Evolutionary conservation across 2,797 vertebrate species (phyloP).

Genomic region (Buphagus erythrorhynchus): DNA sequence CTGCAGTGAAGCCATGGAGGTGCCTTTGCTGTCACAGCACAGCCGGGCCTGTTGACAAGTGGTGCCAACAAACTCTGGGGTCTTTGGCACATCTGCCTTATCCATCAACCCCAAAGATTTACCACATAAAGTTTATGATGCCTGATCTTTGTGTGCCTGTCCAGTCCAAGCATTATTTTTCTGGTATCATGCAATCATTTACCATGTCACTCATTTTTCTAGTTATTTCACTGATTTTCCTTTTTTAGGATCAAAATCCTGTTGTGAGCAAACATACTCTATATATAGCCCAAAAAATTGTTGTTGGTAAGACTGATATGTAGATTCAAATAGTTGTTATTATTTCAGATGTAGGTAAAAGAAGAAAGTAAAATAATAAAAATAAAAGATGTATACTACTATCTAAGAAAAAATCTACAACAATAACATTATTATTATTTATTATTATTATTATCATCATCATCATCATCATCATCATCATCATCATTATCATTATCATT

Average conservation of each 20-base stretch:
- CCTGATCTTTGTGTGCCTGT: neutral
- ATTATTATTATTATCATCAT: neutral
- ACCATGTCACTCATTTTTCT: neutral
- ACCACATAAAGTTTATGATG: neutral
- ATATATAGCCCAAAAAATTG: neutral
- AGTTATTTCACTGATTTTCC: neutral
- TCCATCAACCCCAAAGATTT: neutral
- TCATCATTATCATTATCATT: no score
- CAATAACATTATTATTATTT: no score
- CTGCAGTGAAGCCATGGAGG: neutral
- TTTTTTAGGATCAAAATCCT: neutral
- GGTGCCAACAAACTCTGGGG: neutral
- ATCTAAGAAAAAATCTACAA: neutral
- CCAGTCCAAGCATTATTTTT: neutral
- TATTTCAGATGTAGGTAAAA: neutral
- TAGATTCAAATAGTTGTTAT: neutral
- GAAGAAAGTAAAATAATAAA: neutral
- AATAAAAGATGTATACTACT: rapidly evolving
- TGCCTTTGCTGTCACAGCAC: neutral
- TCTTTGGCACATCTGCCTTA: neutral
- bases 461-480: no score
- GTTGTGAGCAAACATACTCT: neutral
- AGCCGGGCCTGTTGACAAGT: neutral
- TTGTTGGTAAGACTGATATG: neutral
- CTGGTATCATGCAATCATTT: neutral